A percentile compares a stretch with the other conserved stretches of the same genome.
Evolutionary conservation across 2,113 vertebrate species (phyloP).

Genomic region (Colius striatus): DNA sequence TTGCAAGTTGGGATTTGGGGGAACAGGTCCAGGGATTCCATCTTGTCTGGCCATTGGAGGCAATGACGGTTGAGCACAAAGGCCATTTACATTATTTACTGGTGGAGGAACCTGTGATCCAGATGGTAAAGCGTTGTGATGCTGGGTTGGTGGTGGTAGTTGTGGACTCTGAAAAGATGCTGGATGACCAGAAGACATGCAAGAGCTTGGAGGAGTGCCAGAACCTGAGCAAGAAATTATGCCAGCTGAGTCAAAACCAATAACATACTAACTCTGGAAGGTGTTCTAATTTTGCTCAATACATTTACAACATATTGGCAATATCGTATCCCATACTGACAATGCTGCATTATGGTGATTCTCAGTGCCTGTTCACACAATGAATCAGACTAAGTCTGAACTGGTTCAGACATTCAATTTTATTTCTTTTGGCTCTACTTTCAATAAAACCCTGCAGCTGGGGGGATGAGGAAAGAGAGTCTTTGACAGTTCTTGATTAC

Average conservation of each 20-base stretch:
- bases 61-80: constrained; percentile 58
- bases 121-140: constrained; percentile 63
- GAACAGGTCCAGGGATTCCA: constrained; percentile 74
- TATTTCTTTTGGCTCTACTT: background rate
- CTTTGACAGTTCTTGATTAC: background rate
- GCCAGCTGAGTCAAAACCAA: background rate
- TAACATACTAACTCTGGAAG: background rate
- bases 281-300: background rate
- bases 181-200: constrained; percentile 48
- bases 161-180: constrained; percentile 73
- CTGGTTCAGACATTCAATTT: background rate
- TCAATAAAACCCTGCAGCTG: background rate
- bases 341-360: background rate
- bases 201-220: constrained; percentile 54
- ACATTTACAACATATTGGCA: background rate
- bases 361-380: background rate
- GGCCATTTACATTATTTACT: constrained; percentile 68
- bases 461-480: background rate
- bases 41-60: constrained; percentile 68
- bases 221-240: constrained; percentile 61
- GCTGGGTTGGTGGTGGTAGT: constrained; percentile 61
- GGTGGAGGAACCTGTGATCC: constrained; percentile 77
- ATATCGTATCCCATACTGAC: background rate
- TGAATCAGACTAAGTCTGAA: background rate
- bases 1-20: constrained; percentile 74